Base-by-base conservation (phyloP, 2,113 vertebrate species). In the Neodontobutis hainanensis region DNA sequence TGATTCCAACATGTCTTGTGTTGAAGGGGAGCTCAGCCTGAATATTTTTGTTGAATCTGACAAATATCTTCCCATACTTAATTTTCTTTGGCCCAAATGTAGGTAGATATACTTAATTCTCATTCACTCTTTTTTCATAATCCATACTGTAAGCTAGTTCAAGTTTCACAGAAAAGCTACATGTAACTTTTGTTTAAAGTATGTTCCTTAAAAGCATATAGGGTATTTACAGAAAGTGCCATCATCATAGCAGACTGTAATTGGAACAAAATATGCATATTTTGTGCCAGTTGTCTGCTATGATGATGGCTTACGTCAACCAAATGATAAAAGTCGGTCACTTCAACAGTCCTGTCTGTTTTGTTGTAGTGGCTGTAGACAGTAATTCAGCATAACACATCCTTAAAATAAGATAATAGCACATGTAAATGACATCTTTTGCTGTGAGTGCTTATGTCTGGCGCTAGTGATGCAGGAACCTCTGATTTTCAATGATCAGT, bases 271-370 rank as follows among this genome's bases (percentile, higher is more conserved):
- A 72, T 14, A 47, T 9, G 16, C 45, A 43, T 56, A 63, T 81
- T n/a, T n/a, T n/a, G n/a, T n/a, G n/a, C n/a, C n/a, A n/a, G n/a
- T n/a, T n/a, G n/a, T n/a, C n/a, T n/a, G n/a, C n/a, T n/a, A n/a
- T n/a, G n/a, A n/a, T n/a, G n/a, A n/a, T n/a, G n/a, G n/a, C n/a
- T n/a, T n/a, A n/a, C n/a, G n/a, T n/a, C n/a, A n/a, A n/a, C n/a
- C 32, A 63, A 73, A 75, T 42, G 61, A 84, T 16, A 50, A 35
- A 58, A 77, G 71, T 62, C 77, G 49, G 55, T 70, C 38, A 53
- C 35, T 40, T 8, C 5, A 40, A 40, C 38, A 40, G 38, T 8
- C 38, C 38, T 40, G 38, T 40, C 38, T 40, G 5, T 6, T 27
- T 40, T 40, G 38, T 48, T 55, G 5, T 6, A 50, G 5, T 35